These are phyloP conservation scores for Bolborhynchus lineola DNA, from an alignment of 2,113 vertebrate species.

Conservation along the genomic window DNA sequence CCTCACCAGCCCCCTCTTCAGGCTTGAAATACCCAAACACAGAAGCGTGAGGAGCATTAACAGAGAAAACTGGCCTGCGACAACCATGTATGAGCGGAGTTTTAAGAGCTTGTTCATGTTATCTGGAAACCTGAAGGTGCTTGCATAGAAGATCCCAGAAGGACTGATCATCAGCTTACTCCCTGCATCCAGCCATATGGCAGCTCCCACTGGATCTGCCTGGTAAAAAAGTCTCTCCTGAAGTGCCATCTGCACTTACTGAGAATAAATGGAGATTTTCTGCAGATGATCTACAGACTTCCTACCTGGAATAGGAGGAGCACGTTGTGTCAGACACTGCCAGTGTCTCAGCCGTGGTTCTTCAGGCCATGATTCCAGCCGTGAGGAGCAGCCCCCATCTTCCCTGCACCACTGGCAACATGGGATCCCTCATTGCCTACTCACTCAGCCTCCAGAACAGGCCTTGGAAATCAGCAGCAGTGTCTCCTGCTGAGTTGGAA, in stretches of 20 bases:
- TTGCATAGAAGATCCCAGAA: slow-evolving; percentile 89
- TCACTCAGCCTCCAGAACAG: neutral
- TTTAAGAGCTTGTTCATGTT: neutral
- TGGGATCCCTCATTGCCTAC: neutral
- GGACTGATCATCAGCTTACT: slow-evolving; percentile 84
- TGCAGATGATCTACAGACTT: slow-evolving; percentile 81
- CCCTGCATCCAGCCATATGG: slow-evolving; percentile 74
- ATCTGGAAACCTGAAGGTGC: slow-evolving; percentile 85
- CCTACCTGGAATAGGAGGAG: slow-evolving; percentile 81
- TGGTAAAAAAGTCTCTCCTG: slow-evolving; percentile 46
- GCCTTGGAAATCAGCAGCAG: neutral
- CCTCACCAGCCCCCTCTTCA: neutral
- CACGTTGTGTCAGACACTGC: slow-evolving; percentile 70
- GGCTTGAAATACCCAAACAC: neutral
- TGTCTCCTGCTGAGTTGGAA: neutral
- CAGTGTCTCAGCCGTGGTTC: slow-evolving; percentile 79
- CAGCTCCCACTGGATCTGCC: slow-evolving; percentile 25
- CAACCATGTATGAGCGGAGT: neutral
- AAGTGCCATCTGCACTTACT: neutral
- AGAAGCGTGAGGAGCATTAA: neutral
- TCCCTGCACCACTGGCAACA: neutral
- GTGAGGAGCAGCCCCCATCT: slow-evolving; percentile 43
- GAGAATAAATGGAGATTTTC: slow-evolving; percentile 88
- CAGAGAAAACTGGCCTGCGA: neutral
- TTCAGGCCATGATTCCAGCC: slow-evolving; percentile 68